A percentile compares a stretch with the other conserved stretches of the same genome.
Evolutionary conservation across 2,888 invertebrate species (phyloP).

Genomic region (Eudemis profundana): DNA sequence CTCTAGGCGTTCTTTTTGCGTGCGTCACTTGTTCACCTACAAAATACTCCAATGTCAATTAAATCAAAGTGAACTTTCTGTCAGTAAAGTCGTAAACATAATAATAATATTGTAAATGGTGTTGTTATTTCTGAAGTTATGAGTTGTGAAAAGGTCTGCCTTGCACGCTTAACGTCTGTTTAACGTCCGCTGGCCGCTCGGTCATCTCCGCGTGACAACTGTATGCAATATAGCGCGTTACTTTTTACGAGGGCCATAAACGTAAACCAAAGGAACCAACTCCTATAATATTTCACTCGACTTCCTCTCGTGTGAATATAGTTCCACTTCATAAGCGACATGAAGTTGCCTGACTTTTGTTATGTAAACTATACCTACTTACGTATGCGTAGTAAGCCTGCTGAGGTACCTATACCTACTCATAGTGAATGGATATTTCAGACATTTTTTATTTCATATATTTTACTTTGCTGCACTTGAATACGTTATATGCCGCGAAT

Average conservation of each 20-base stretch:
- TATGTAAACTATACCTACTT: background rate
- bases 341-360: conserved; percentile 2
- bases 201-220: conserved; percentile 39
- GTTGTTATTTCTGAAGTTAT: conserved; percentile 29
- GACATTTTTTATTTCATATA: too few relatives aligned
- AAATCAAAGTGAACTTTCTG: background rate
- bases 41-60: too few relatives aligned
- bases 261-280: conserved; percentile 41
- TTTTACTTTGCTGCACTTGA: too few relatives aligned
- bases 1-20: too few relatives aligned
- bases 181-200: conserved; percentile 9
- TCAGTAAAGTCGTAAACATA: conserved; percentile 2
- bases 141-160: conserved; percentile 24
- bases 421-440: too few relatives aligned
- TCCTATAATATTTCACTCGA: conserved; percentile 28
- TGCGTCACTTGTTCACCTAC: too few relatives aligned
- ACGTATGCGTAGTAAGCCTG: background rate
- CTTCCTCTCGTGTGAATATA: conserved; percentile 27
- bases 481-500: too few relatives aligned
- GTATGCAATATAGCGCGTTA: conserved; percentile 31
- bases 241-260: conserved; percentile 39
- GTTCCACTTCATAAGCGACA: background rate
- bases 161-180: conserved; percentile 7
- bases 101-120: conserved; percentile 10
- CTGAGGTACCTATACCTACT: too few relatives aligned